Evolutionary conservation across 2,113 vertebrate genomes (phyloP).

Genomic region (Sylvietta virens): DNA sequence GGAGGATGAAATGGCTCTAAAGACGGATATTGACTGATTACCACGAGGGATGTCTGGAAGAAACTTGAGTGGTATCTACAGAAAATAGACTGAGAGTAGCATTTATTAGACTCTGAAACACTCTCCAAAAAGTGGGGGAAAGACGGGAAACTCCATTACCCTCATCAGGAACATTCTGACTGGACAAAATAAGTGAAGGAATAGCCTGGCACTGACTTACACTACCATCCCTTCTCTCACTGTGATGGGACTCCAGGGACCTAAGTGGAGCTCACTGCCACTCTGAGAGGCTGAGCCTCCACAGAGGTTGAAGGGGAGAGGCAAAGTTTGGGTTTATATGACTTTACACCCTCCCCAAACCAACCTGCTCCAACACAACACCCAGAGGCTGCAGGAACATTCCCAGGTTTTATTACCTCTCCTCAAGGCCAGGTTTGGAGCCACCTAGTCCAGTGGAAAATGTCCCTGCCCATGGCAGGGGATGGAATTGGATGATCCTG

Average conservation of each 20-base stretch:
- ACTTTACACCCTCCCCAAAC: background rate
- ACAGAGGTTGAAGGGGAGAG: background rate
- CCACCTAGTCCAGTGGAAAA: background rate
- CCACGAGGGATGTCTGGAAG: background rate
- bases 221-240: background rate
- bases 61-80: background rate
- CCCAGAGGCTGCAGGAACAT: background rate
- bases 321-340: background rate
- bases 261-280: background rate
- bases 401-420: background rate
- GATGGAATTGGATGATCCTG: background rate
- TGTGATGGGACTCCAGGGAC: background rate
- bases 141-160: background rate
- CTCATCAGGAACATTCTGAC: background rate
- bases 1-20: background rate
- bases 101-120: background rate
- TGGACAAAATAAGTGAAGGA: background rate
- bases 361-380: background rate
- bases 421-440: background rate
- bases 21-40: background rate
- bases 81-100: background rate
- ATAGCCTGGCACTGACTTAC: background rate
- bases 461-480: background rate
- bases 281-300: background rate
- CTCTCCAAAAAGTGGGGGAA: accelerated